Base-by-base conservation (phyloP, 1,140 invertebrate genomes). In the Heliconius hermathena region DNA sequence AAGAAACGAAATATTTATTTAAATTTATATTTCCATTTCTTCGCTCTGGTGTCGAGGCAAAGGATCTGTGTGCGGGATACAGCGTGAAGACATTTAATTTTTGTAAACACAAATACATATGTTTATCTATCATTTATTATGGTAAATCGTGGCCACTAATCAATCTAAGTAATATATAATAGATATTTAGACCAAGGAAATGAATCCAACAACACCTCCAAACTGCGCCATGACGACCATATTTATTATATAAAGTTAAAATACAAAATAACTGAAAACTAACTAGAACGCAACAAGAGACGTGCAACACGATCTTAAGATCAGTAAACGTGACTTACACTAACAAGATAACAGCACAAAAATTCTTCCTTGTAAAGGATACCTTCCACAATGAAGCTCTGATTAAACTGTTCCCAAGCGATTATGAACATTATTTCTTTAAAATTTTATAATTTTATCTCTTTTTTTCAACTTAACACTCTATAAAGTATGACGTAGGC, bases 271-370 rank as follows among this genome's bases (percentile, higher is more conserved):
- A 66, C 26, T 66, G 26, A 29, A 66, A 66, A 66, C 60, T 29
- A 66, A 29, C 26, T 66, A 66, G 60, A 78, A 60, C 60, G 54
- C 71, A 78, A 78, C 49, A 13, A 73, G 71, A 73, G 66, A 78
- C 71, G 52, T 49, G 77, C 71, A 29, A 73, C 71, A 78, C 77
- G 77, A 78, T 78, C 71, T 73, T 66, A 73, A 76, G 38, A 22
- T 26, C 60, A 70, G 54, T 46, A 71, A 66, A 76, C 74, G 74
- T 76, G 74, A 76, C 60, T 76, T 70, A 76, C 74, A 9, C 36
- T 70, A 71, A 76, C 60, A 71, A 76, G 60, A 71, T 76, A 33
- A 49, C 46, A 70, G 54, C 8, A 46, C 38, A 49, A 66, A 76
- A 76, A 41, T 26, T 70, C 60, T 66, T 66, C 60, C 60, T 66